Percentiles rank a stretch among this genome's conserved stretches.
Evolutionary conservation across 1,140 invertebrate species (phyloP).

Genomic region (Goniozus legneri): DNA sequence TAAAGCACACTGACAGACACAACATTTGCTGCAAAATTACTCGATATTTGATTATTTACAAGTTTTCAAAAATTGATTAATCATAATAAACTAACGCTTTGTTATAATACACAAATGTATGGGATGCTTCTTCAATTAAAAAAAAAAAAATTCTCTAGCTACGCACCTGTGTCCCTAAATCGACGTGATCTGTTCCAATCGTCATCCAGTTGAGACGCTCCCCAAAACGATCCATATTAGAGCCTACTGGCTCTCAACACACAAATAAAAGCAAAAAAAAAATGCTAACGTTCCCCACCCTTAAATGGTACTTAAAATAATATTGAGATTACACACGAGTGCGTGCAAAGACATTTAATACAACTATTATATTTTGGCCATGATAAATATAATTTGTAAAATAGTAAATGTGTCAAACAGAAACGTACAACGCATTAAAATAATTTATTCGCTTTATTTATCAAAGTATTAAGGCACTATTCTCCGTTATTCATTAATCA

Average conservation of each 20-base stretch:
- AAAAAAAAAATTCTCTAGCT: conserved; percentile 27
- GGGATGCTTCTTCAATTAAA: conserved; percentile 1
- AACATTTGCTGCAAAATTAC: no score
- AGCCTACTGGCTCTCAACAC: conserved; percentile 28
- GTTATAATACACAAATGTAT: no score
- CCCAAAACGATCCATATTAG: conserved; percentile 35
- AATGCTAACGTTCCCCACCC: no score
- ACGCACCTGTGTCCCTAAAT: conserved; percentile 34
- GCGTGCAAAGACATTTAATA: conserved; percentile 28
- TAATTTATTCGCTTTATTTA: conserved; percentile 38
- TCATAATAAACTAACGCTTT: no score
- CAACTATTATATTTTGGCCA: neutral
- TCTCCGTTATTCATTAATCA: conserved; percentile 21
- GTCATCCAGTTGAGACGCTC: no score
- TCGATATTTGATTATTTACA: no score
- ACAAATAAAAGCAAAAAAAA: conserved; percentile 34
- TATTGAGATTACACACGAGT: conserved; percentile 35
- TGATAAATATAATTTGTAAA: no score
- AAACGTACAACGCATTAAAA: no score
- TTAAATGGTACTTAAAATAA: no score
- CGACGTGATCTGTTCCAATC: conserved; percentile 17
- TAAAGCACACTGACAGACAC: no score
- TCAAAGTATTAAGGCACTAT: conserved; percentile 43
- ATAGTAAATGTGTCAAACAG: no score
- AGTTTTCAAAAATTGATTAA: no score